Evolutionary conservation across 2,888 invertebrate genomes (phyloP), one percentile per base, ranked within the genome.

Genomic region (Nasonia oneida): DNA sequence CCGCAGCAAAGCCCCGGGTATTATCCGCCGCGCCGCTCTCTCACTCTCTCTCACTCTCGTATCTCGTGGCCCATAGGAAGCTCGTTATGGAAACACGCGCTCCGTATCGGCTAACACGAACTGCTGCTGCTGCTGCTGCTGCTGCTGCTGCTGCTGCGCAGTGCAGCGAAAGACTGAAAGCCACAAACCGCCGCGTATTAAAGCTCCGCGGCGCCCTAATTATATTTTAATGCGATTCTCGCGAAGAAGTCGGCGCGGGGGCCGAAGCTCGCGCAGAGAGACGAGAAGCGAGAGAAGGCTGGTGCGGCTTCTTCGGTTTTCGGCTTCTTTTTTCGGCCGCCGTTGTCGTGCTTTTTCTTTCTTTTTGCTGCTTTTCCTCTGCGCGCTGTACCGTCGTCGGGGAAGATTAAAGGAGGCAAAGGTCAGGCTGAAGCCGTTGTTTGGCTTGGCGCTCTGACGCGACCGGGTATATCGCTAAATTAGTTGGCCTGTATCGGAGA

Each of bases 141-240:
- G 53, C 70, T 29, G 18, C 12, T 2, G 29, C 23, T 23, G 23
- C 23, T 23, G 23, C 23, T 23, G 61, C 37, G 47, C 15, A 53
- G 83, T 42, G 42, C 73, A n/a, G n/a, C 18, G 42, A 33, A 47
- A 57, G 53, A 77, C 87, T 87, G 82, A 87, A 89, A 90, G 89
- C 92, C 91, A 86, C 90, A 89, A 88, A 89, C 90, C 90, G 87
- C 89, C 89, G 90, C 90, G 90, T 91, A 91, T 91, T 91, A 91
- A 91, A 91, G 81, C 81, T 70, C 50, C 70, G 80, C 33, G 50
- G 50, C 89, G 88, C 89, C 89, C 91, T 91, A 91, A 91, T 91
- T 91, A 91, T 91, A 91, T 91, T 91, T 91, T 91, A 91, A 91
- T 91, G 87, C 87, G 73, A 71, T 84, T 81, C 86, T 73, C 84